A percentile compares a stretch with the other conserved stretches of the same genome.
Evolutionary conservation across 2,888 invertebrate species (phyloP).

Genomic region (Magallana nippona): DNA sequence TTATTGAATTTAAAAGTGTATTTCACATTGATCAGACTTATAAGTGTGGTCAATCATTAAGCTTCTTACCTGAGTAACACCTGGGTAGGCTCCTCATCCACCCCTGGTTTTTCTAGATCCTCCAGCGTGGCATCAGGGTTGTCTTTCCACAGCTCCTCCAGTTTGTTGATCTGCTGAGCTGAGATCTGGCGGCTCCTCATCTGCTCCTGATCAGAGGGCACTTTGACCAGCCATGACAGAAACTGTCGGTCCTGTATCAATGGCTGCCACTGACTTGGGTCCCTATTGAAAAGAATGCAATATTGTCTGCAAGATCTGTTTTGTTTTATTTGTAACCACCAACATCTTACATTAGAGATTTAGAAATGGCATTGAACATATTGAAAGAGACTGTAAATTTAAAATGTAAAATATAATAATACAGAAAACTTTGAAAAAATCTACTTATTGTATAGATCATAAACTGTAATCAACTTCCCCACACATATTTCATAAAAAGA

Average conservation of each 20-base stretch:
- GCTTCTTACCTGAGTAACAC: slow-evolving; percentile 82
- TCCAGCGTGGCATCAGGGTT: slow-evolving; percentile 98
- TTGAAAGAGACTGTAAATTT: no score
- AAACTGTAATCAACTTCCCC: no score
- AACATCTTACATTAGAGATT: no score
- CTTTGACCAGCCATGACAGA: slow-evolving; percentile 92
- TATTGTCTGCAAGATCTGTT: no score
- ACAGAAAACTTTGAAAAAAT: no score
- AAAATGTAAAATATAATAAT: no score
- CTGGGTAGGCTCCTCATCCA: slow-evolving; percentile 98
- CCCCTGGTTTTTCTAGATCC: slow-evolving; percentile 98
- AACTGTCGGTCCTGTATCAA: slow-evolving; percentile 97
- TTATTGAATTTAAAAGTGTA: no score
- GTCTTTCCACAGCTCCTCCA: slow-evolving; percentile 99
- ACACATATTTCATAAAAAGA: neutral
- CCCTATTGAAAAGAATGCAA: slow-evolving; percentile 80
- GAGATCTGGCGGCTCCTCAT: slow-evolving; percentile 96
- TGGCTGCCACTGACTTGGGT: slow-evolving; percentile 99
- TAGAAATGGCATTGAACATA: no score
- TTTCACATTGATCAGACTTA: no score
- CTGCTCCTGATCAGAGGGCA: slow-evolving; percentile 98
- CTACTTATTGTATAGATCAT: no score
- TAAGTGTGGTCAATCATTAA: no score
- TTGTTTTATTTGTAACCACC: no score
- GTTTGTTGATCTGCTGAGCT: slow-evolving; percentile 96